A percentile compares a stretch with the other conserved stretches of the same genome.
phyloP scores from a whole-genome alignment of 1,140 invertebrate genomes.

The Cydia fagiglandana region DNA sequence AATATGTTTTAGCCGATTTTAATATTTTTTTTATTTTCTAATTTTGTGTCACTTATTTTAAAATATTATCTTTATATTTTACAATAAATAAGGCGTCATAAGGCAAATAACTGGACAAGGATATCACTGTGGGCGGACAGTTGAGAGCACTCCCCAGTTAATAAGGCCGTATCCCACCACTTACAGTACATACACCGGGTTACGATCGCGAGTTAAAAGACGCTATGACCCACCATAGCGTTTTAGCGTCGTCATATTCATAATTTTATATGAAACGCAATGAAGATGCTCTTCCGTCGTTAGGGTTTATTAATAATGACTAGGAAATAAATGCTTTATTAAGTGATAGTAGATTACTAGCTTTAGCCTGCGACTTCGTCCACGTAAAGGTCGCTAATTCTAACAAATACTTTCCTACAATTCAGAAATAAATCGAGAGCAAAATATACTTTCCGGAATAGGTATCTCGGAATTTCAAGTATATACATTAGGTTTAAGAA shows the following conservation, averaged over 20 bases:
- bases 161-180: constrained; percentile 17
- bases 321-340: constrained; percentile 4
- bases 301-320: neutral
- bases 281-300: neutral
- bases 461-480: too few species aligned
- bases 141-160: constrained; percentile 1
- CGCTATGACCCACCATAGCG: neutral
- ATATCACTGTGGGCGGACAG: neutral
- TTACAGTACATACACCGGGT: neutral
- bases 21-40: too few species aligned
- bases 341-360: neutral
- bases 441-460: too few species aligned
- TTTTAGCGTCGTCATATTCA: constrained; percentile 11
- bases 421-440: too few species aligned
- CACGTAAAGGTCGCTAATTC: too few species aligned
- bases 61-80: too few species aligned
- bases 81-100: neutral
- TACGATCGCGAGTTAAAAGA: constrained; percentile 12
- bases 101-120: neutral
- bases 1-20: too few species aligned
- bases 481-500: too few species aligned
- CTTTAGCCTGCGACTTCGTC: neutral
- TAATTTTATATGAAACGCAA: constrained; percentile 18
- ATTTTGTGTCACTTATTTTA: too few species aligned
- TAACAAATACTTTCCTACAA: too few species aligned